Evolutionary conservation across 1,140 invertebrate genomes (phyloP), one percentile per base, ranked within the genome.

Genomic region (Asbolus verrucosus): DNA sequence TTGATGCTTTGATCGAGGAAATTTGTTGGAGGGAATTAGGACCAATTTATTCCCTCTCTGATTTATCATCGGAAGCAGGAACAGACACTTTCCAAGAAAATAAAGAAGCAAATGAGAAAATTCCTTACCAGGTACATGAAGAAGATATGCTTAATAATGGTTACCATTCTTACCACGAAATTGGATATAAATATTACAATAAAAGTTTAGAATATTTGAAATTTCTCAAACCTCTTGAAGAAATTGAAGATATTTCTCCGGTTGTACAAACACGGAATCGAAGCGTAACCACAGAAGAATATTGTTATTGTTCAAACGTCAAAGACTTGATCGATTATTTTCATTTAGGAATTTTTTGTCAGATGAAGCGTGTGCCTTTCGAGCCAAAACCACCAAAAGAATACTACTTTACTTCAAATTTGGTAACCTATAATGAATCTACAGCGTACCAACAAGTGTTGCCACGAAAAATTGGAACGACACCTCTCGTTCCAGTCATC

Each of bases 341-440:
- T 21, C 46, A 54, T 14, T 27, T 54, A 14, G 46, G 19, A 11
- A 54, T 54, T 5, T 54, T 54, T 13, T 27, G 27, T 13, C 46
- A 54, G 27, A 54, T 54, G 46, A 54, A 30, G 21, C n/a, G 46
- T 5, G 27, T 2, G 4, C 1, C 24, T n/a, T 54, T 54, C 11
- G 11, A 14, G 6, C 46, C 46, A 14, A 27, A 30, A 27, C n/a
- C 3, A 15, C 39, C 11, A 9, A 2, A 43, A 15, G 11, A 43
- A 15, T 43, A 43, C 1, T 9, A 50, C 2, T 24, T 50, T 24
- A 50, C 6, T 13, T 2, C 9, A 2, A 14, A 15, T 54, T 11
- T 54, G 8, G 21, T 24, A 11, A n/a, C n/a, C 0, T 27, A 54
- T 13, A 9, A 54, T 27, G n/a, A 54, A 54, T 9, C 5, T 0